Evolutionary conservation across 2,113 vertebrate species (phyloP).

Genomic region (Murina feae): DNA sequence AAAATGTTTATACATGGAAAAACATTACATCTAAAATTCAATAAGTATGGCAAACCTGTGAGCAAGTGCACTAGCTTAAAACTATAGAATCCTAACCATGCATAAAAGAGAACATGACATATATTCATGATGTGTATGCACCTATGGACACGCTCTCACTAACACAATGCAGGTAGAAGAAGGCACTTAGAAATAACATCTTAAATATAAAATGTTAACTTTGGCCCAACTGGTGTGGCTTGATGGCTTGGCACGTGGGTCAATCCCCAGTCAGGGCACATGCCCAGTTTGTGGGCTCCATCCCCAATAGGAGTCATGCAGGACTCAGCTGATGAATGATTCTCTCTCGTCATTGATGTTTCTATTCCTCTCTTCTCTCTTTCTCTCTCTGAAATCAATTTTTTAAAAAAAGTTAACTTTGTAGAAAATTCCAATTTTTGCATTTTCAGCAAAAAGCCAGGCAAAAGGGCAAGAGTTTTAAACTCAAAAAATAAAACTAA

Average conservation of each 20-base stretch:
- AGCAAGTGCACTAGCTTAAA: constrained; percentile 79
- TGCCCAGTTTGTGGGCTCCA: too few relatives aligned
- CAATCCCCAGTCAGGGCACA: too few relatives aligned
- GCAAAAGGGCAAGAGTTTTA: constrained; percentile 77
- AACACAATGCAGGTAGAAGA: constrained; percentile 80
- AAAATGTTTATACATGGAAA: constrained; percentile 74
- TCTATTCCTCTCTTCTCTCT: too few relatives aligned
- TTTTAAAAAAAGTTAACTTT: constrained; percentile 62
- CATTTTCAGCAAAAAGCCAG: constrained; percentile 81
- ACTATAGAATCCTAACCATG: constrained; percentile 78
- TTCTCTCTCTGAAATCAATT: too few relatives aligned
- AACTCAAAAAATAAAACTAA: constrained; percentile 62
- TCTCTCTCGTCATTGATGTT: too few relatives aligned
- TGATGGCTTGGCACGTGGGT: too few relatives aligned
- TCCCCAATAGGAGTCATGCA: too few relatives aligned
- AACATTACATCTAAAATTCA: constrained; percentile 75
- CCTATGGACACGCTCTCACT: constrained; percentile 74
- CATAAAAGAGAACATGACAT: constrained; percentile 75
- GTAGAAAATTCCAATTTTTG: constrained; percentile 79
- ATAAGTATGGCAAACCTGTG: constrained; percentile 77
- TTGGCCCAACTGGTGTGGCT: neutral
- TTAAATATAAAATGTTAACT: constrained; percentile 75
- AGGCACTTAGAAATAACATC: constrained; percentile 82
- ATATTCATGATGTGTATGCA: constrained; percentile 75
- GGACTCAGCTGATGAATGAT: too few relatives aligned